These are phyloP conservation scores for Falcaria lacertinaria DNA, from an alignment of 2,888 invertebrate genomes.

Conservation along the genomic window DNA sequence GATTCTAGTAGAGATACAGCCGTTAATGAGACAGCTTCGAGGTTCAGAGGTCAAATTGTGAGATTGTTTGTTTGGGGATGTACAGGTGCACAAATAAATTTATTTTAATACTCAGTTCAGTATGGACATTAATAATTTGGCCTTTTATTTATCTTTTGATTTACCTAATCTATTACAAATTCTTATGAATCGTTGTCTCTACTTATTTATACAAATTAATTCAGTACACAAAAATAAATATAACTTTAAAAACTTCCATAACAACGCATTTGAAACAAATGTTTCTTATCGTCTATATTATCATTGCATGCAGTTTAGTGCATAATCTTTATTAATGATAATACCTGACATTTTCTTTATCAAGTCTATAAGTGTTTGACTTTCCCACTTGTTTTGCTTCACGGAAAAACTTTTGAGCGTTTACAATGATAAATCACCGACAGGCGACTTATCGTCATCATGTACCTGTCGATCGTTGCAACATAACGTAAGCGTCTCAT, in stretches of 20 bases:
- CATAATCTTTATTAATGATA: background rate
- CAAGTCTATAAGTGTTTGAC: background rate
- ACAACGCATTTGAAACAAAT: no score
- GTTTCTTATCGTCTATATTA: no score
- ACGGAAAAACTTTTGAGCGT: conserved; percentile 10
- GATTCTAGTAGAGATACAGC: conserved; percentile 41
- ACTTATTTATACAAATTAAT: no score
- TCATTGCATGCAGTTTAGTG: background rate
- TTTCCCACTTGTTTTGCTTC: background rate
- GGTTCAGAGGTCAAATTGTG: background rate
- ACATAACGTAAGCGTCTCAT: conserved; percentile 21
- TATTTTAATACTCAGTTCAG: background rate
- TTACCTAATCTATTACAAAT: no score
- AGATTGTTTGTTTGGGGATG: conserved; percentile 1
- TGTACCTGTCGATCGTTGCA: conserved; percentile 28
- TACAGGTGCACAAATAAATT: background rate
- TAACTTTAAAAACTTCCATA: no score
- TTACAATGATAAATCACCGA: conserved; percentile 29
- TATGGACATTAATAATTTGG: no score
- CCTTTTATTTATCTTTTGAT: no score
- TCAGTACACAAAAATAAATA: no score
- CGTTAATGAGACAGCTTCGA: conserved; percentile 46
- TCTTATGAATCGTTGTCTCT: no score
- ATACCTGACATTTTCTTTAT: background rate
- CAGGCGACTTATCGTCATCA: conserved; percentile 18